Conservation (phyloP, 1,140 invertebrate species). For the Drosophila ananassae region DNA sequence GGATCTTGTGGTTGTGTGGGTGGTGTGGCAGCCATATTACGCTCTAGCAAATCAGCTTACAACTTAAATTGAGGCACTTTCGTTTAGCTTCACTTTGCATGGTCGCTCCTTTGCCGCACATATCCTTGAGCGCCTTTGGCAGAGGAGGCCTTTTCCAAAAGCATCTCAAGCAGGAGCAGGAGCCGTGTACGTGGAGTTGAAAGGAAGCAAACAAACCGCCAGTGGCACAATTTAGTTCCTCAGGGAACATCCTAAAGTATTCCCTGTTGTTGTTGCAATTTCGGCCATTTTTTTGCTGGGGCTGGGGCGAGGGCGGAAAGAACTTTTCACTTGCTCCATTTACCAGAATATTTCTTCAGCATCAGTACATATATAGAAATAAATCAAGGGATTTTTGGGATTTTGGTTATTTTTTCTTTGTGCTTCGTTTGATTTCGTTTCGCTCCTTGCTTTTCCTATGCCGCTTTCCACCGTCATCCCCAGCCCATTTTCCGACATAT, state of each 20-base stretch:
- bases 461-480: slow-evolving; percentile 5
- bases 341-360: slow-evolving; percentile 45
- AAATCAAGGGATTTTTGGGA: slow-evolving; percentile 81
- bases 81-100: slow-evolving; percentile 81
- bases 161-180: neutral
- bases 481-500: slow-evolving; percentile 3
- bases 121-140: slow-evolving; percentile 61
- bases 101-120: slow-evolving; percentile 58
- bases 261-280: slow-evolving; percentile 40
- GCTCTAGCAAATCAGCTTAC: slow-evolving; percentile 76
- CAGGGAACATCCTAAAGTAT: slow-evolving; percentile 68
- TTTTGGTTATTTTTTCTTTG: slow-evolving; percentile 56
- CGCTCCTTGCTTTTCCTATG: slow-evolving; percentile 36
- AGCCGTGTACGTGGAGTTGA: slow-evolving; percentile 5
- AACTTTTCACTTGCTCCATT: slow-evolving; percentile 80
- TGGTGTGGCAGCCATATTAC: slow-evolving; percentile 51
- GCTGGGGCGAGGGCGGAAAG: slow-evolving; percentile 2
- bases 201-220: slow-evolving; percentile 69
- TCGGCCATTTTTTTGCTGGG: neutral
- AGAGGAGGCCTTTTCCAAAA: slow-evolving; percentile 23
- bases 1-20: slow-evolving; percentile 8
- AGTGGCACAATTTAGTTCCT: slow-evolving; percentile 79
- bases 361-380: slow-evolving; percentile 58
- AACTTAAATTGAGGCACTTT: slow-evolving; percentile 83
- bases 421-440: slow-evolving; percentile 34